Base-by-base conservation (phyloP, 2,888 invertebrate genomes). In the Melikaiella ostensackeni region DNA sequence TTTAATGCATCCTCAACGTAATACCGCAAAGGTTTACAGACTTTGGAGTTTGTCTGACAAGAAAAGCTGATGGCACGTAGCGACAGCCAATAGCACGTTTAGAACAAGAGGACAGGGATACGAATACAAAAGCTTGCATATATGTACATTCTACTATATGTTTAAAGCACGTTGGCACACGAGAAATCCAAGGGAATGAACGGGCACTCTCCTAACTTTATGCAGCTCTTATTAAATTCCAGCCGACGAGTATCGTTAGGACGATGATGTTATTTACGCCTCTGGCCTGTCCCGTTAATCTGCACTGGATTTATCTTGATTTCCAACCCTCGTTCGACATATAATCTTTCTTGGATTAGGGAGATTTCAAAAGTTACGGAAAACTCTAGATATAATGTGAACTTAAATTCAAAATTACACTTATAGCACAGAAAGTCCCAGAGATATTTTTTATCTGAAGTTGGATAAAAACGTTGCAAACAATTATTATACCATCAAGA, bases 221-320 rank as follows among this genome's bases (percentile, higher is more conserved):
- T 33, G 86, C 83, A 80, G 84, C 83, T 86, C 87, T 87, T 88
- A 88, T 88, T 88, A 88, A 87, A 86, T 87, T 87, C 88, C 86
- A 81, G 75, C 80, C 79, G 81, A 84, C 82, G 84, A 84, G 84
- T 82, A 85, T 85, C 84, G 85, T 83, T 84, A 85, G 79, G 82
- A 82, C 82, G 82, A 74, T 61, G 77, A 77, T 70, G 77, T 79
- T 80, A 82, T 81, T 79, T 79, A 74, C 74, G 33, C 77, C 46
- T 50, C n/a, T 70, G 70, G 46, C 46, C 30, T 46, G n/a, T 11
- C 16, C 30, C 30, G 30, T 70, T 30, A 30, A 7, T 50, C 50
- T 42, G 2, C 11, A 33, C 11, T 30, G 50, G 9, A n/a, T 27
- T 50, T 70, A n/a, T 30, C n/a, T n/a, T 30, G 42, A 70, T 70